A percentile compares a stretch with the other conserved stretches of the same genome.
phyloP scores from a whole-genome alignment of 1,140 invertebrate genomes.

The Lepidurus apus region DNA sequence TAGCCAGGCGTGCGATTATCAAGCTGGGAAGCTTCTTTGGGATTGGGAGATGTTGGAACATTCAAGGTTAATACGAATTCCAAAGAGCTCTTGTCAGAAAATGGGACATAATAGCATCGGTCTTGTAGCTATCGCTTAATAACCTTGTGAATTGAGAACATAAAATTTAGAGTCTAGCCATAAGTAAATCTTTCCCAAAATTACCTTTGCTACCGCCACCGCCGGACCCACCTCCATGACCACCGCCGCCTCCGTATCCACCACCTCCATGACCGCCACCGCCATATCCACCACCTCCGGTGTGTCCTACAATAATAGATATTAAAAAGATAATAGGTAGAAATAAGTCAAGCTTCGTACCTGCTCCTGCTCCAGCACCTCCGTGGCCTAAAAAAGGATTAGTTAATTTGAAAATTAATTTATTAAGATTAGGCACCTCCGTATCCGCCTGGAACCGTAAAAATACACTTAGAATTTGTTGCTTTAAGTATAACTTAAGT shows the following conservation, averaged over 20 bases:
- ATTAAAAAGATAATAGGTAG: not conserved
- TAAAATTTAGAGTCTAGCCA: not conserved
- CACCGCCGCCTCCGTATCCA: not conserved
- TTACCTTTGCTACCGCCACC: not conserved
- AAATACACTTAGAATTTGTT: not conserved
- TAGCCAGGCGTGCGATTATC: not conserved
- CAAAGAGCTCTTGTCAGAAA: not conserved
- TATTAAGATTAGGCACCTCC: no score
- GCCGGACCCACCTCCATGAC: not conserved
- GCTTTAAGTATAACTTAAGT: not conserved
- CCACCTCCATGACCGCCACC: not conserved
- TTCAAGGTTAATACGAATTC: not conserved
- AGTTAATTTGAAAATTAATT: no score
- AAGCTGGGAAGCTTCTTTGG: not conserved
- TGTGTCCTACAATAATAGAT: not conserved
- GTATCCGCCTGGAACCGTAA: not conserved
- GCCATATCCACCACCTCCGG: not conserved
- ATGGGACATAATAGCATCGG: not conserved
- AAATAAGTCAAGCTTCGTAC: not conserved
- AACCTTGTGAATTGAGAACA: not conserved
- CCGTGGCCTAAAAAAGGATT: not conserved
- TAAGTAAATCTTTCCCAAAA: not conserved
- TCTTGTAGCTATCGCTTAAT: not conserved
- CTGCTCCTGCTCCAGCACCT: slow-evolving; percentile 5
- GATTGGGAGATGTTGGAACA: not conserved